Evolutionary conservation across 2,113 vertebrate genomes (phyloP).

Genomic region (Chitala chitala): DNA sequence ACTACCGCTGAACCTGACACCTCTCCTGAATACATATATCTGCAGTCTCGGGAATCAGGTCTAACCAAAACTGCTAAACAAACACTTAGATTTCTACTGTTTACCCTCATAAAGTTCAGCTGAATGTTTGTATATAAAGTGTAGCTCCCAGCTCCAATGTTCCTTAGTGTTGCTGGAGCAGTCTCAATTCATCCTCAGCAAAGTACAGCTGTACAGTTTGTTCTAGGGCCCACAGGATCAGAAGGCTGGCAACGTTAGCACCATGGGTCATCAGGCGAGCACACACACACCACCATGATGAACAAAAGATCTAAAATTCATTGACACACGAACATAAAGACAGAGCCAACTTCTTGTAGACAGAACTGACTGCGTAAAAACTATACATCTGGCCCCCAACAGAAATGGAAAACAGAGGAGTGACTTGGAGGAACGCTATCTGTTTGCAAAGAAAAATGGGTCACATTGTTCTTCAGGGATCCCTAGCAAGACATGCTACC

Average conservation of each 20-base stretch:
- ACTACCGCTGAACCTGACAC: neutral
- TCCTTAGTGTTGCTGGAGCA: too few relatives aligned
- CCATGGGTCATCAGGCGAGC: neutral
- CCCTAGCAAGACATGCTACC: slow-evolving; percentile 18
- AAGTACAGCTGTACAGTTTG: neutral
- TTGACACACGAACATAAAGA: neutral
- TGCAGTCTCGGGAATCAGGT: neutral
- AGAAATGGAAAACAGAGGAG: slow-evolving; percentile 7
- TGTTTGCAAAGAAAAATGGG: slow-evolving; percentile 52
- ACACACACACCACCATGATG: neutral
- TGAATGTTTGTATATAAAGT: too few relatives aligned
- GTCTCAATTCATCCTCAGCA: neutral
- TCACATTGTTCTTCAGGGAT: slow-evolving; percentile 47
- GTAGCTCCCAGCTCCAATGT: too few relatives aligned
- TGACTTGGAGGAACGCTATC: slow-evolving; percentile 46
- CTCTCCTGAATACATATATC: slow-evolving; percentile 11
- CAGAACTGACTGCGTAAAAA: neutral
- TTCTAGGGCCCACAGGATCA: neutral
- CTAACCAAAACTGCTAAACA: slow-evolving; percentile 9
- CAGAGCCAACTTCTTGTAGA: neutral
- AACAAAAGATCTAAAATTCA: neutral
- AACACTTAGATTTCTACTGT: slow-evolving; percentile 1
- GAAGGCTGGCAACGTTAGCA: neutral
- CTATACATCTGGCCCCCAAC: neutral
- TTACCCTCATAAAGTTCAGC: too few relatives aligned